Evolutionary conservation across 2,113 vertebrate genomes (phyloP), one percentile per base, ranked within the genome.

Genomic region (Ciconia boyciana): DNA sequence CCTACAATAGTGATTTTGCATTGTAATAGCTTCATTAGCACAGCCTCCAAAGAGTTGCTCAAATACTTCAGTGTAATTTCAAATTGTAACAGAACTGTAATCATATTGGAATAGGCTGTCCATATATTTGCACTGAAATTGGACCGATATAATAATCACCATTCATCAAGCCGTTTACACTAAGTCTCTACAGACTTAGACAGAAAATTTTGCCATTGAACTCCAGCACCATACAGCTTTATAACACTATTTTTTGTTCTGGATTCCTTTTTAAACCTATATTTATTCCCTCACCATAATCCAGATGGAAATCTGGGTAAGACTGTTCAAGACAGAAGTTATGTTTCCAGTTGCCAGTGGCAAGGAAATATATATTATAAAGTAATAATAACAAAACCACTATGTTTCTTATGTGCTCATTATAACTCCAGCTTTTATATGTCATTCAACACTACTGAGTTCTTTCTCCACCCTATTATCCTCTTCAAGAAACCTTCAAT

Each of bases 111-210:
- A 85, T 36, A 94, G 76, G 68, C 54, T 91, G 62, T n/a, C 81
- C 54, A 58, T 88, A 75, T 34, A 93, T 89, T 90, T 92, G 68
- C 82, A 83, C 15, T 76, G 82, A 96, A 95, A 96, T 79, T 85
- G 65, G 51, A 48, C 48, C 57, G 49, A 71, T 77, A 14, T 22
- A 83, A 80, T 52, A 72, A 74, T 54, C 60, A 48, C 34, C 44
- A 78, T 93, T 90, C 75, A 93, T 74, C 78, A 86, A 81, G 54
- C 7, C 64, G 78, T 89, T 94, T 90, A 91, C 54, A 66, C 26
- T 5, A 68, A 51, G 36, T 69, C 71, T 82, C 61, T 34, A 55
- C 21, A 90, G 68, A 58, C 34, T 78, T 65, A 25, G 46, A 87
- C 25, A 74, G 83, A 86, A 70, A 71, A 60, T 43, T 64, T 41